These are phyloP conservation scores for Corapipo altera DNA, from an alignment of 2,113 vertebrate species.

Conservation along the genomic window DNA sequence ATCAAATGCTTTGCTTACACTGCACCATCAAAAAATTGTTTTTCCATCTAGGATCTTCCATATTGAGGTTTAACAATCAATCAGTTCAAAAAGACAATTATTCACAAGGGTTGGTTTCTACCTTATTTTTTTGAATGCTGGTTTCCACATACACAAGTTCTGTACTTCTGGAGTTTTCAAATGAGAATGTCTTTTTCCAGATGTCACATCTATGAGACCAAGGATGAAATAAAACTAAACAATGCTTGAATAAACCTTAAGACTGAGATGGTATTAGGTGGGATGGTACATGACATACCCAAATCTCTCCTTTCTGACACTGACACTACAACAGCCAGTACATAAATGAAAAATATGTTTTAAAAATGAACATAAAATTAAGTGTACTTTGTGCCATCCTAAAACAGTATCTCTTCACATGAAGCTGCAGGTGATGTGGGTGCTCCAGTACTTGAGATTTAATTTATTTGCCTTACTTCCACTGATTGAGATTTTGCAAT, in stretches of 20 bases:
- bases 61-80: not conserved
- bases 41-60: not conserved
- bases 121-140: not conserved
- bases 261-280: fast-evolving
- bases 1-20: not conserved
- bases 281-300: not conserved
- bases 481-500: not conserved
- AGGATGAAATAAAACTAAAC: not conserved
- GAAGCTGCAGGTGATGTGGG: not conserved
- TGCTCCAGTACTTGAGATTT: not conserved
- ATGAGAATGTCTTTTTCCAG: not conserved
- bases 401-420: not conserved
- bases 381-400: not conserved
- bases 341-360: not conserved
- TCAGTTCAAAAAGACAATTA: not conserved
- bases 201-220: not conserved
- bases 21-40: not conserved
- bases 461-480: not conserved
- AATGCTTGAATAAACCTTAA: not conserved
- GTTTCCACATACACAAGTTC: not conserved
- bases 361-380: not conserved
- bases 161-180: not conserved
- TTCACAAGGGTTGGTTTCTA: not conserved
- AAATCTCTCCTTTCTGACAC: not conserved
- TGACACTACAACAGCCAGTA: not conserved